These are phyloP conservation scores for Muricea muricata DNA, from an alignment of 92 coral and sea anemone species.

Conservation along the genomic window DNA sequence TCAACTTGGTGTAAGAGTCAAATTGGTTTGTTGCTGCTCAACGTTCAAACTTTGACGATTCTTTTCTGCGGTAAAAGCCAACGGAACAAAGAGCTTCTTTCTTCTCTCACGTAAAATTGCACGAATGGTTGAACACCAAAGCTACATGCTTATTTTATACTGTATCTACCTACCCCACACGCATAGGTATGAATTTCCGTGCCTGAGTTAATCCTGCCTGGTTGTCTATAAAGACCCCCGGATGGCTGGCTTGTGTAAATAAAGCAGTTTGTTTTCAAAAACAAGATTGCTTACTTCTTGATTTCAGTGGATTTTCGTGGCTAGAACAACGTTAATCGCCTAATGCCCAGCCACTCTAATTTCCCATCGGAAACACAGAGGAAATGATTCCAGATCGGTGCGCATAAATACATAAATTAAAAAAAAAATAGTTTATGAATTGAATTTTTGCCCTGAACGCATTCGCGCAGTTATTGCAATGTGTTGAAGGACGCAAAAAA, in stretches of 20 bases:
- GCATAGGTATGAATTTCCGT: constrained; percentile 6
- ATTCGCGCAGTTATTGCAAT: not conserved
- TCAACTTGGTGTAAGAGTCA: no score
- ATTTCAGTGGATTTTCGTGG: not conserved
- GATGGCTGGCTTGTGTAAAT: not conserved
- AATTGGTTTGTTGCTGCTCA: no score
- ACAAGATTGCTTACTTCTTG: not conserved
- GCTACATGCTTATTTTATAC: not conserved
- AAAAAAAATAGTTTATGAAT: no score
- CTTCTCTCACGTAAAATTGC: not conserved
- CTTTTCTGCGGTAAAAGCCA: no score
- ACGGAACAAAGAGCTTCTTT: no score
- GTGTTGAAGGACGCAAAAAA: not conserved
- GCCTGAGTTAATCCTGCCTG: not conserved
- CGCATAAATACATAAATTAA: not conserved
- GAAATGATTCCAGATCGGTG: not conserved
- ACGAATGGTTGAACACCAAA: not conserved
- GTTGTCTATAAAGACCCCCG: constrained; percentile 7
- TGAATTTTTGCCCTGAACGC: not conserved
- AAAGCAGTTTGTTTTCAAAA: constrained; percentile 6
- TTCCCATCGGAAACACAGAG: not conserved
- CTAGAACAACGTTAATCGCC: not conserved
- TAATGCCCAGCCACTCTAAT: not conserved
- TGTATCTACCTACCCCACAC: not conserved
- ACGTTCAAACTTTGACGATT: no score